phyloP scores from a whole-genome alignment of 2,888 invertebrate species.

The Aphelenchoides bicaudatus region DNA sequence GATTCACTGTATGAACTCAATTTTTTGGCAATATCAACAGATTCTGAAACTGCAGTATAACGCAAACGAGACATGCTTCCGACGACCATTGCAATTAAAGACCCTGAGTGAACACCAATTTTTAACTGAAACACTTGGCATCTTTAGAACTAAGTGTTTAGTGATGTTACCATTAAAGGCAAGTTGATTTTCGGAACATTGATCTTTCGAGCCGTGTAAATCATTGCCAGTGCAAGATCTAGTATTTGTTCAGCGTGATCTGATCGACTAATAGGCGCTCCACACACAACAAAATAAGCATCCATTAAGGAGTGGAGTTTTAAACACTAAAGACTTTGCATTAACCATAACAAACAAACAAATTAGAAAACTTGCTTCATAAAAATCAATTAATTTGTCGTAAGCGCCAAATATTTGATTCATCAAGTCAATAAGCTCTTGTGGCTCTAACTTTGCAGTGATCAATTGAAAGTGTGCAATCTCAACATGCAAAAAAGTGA shows the following conservation, averaged over 20 bases:
- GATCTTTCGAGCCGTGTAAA: conserved; percentile 54
- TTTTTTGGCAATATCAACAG: conserved; percentile 46
- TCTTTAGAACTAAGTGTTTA: too few species aligned
- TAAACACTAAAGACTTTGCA: conserved; percentile 36
- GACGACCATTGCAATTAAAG: conserved; percentile 51
- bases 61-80: conserved; percentile 48
- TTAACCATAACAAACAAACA: neutral
- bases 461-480: conserved; percentile 62
- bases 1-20: too few species aligned
- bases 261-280: conserved; percentile 57
- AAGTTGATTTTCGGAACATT: conserved; percentile 45
- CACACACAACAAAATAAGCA: conserved; percentile 60
- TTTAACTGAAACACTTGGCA: too few species aligned
- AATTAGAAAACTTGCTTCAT: too few species aligned
- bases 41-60: conserved; percentile 51
- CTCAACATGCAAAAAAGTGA: conserved; percentile 61
- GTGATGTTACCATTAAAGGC: conserved; percentile 43
- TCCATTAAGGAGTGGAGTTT: conserved; percentile 60
- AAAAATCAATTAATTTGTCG: conserved; percentile 43
- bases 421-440: conserved; percentile 61
- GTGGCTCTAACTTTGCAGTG: conserved; percentile 54
- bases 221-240: conserved; percentile 60
- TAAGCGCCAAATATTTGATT: conserved; percentile 61
- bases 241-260: conserved; percentile 58
- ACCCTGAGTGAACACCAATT: conserved; percentile 49